These are phyloP conservation scores for Tryphoninae sp. DNA, from an alignment of 2,888 invertebrate genomes.

Conservation along the genomic window DNA sequence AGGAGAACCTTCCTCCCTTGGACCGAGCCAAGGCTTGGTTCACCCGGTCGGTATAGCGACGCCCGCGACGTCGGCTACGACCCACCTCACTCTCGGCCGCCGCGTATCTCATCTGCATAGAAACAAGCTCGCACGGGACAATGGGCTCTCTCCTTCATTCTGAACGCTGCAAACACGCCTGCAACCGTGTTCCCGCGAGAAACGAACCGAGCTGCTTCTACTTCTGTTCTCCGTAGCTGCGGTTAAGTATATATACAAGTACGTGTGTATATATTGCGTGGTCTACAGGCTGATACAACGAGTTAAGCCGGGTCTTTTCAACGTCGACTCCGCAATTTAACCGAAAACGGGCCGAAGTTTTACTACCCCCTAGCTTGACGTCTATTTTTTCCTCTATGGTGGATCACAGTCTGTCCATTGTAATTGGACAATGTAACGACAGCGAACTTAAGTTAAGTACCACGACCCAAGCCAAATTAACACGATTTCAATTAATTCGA, in stretches of 20 bases:
- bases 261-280: neutral
- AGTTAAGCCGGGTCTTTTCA: constrained; percentile 34
- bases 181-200: constrained; percentile 73
- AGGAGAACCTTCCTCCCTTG: constrained; percentile 12
- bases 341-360: constrained; percentile 16
- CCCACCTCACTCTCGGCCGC: constrained; percentile 62
- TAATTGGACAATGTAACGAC: neutral
- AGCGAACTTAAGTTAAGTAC: neutral
- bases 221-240: constrained; percentile 44
- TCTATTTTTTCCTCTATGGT: neutral
- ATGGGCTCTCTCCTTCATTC: constrained; percentile 78
- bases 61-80: constrained; percentile 67
- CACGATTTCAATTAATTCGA: too few relatives aligned
- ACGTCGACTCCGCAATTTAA: constrained; percentile 21
- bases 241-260: neutral
- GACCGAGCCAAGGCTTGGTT: neutral
- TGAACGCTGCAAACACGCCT: constrained; percentile 77
- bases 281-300: constrained; percentile 53
- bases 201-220: constrained; percentile 73
- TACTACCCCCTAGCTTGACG: neutral
- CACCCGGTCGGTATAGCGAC: constrained; percentile 50
- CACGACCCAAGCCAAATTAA: too few relatives aligned
- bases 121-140: constrained; percentile 79
- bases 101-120: constrained; percentile 80
- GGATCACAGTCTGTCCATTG: neutral